Evolutionary conservation across 2,888 invertebrate species (phyloP).

Genomic region (Sminthurides aquaticus): DNA sequence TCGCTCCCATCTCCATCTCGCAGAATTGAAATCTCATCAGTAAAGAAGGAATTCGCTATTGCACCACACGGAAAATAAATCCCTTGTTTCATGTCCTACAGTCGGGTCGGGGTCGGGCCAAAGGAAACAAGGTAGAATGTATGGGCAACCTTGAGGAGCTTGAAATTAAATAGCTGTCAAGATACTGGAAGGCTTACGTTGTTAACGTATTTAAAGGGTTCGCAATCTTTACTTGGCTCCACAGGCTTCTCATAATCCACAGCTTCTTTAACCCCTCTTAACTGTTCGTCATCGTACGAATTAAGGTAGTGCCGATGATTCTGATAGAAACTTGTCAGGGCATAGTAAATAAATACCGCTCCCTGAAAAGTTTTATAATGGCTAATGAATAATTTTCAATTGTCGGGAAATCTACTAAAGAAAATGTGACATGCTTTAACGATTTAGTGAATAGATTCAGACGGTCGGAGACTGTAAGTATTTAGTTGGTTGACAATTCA

Average conservation of each 20-base stretch:
- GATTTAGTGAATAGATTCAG: too few species aligned
- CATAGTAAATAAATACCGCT: slow-evolving; percentile 94
- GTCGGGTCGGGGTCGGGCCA: too few species aligned
- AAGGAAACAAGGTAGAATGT: too few species aligned
- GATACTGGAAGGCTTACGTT: neutral
- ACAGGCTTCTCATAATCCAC: slow-evolving; percentile 48
- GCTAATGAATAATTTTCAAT: neutral
- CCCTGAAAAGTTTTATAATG: slow-evolving; percentile 50
- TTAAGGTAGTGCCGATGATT: slow-evolving; percentile 97
- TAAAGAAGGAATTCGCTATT: slow-evolving; percentile 93
- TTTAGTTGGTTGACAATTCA: too few species aligned
- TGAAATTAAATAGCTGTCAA: too few species aligned
- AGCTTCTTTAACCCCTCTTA: slow-evolving; percentile 57
- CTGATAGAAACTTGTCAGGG: slow-evolving; percentile 94
- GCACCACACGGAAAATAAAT: slow-evolving; percentile 94
- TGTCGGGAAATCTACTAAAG: neutral
- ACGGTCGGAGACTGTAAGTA: too few species aligned
- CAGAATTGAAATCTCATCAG: slow-evolving; percentile 45
- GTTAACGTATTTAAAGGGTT: neutral
- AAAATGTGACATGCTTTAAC: neutral
- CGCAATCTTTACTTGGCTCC: slow-evolving; percentile 48
- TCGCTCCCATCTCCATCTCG: slow-evolving; percentile 39
- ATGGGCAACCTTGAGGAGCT: too few species aligned
- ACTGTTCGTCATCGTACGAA: slow-evolving; percentile 82
- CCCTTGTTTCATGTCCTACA: neutral